These are phyloP conservation scores for Gisinianus flammeolus DNA, from an alignment of 2,888 invertebrate species.

Conservation along the genomic window DNA sequence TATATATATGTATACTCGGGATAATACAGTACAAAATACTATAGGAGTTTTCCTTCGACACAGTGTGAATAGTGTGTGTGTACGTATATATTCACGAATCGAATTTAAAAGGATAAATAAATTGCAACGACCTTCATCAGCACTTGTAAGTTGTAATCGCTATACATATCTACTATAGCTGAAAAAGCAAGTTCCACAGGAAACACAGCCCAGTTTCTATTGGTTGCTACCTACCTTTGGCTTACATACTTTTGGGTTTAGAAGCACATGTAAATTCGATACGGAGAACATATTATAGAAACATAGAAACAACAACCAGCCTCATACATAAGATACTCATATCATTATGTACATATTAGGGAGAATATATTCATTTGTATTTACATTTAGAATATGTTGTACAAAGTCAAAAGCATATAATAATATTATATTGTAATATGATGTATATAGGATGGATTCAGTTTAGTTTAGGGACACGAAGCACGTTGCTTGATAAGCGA, in stretches of 20 bases:
- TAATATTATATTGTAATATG: too few relatives aligned
- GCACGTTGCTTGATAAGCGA: neutral
- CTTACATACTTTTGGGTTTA: neutral
- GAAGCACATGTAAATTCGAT: neutral
- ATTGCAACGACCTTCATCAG: conserved; percentile 29
- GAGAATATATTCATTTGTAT: neutral
- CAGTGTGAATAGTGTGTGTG: neutral
- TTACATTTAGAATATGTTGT: neutral
- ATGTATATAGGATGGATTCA: too few relatives aligned
- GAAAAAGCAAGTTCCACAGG: conserved; percentile 14
- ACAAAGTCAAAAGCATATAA: neutral
- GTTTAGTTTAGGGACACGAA: too few relatives aligned
- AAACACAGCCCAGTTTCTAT: conserved; percentile 8
- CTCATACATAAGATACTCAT: neutral
- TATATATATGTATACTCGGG: too few relatives aligned
- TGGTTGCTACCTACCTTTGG: too few relatives aligned
- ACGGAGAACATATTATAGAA: neutral
- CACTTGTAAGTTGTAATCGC: conserved; percentile 18
- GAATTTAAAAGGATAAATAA: conserved; percentile 23
- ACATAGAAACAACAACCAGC: neutral
- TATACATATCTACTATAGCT: neutral
- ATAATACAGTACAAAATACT: too few relatives aligned
- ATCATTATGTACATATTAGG: too few relatives aligned
- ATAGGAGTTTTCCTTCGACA: neutral
- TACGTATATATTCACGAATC: neutral